Percentiles rank a stretch among this genome's conserved stretches.
Evolutionary conservation across 2,888 invertebrate genomes (phyloP).

Genomic region (Polymixis flavicincta): DNA sequence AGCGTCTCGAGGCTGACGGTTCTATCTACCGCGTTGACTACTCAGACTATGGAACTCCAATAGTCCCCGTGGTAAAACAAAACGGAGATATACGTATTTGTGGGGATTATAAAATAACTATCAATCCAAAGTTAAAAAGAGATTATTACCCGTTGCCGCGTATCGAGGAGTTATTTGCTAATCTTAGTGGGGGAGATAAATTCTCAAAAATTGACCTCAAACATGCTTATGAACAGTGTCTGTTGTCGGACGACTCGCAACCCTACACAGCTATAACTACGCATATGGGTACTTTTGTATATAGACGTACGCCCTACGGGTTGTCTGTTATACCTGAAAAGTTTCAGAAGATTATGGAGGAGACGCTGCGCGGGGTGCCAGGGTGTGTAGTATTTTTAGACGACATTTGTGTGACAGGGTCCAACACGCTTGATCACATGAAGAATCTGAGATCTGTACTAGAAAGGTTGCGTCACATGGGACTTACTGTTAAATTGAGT

Average conservation of each 20-base stretch:
- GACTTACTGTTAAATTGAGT: too few relatives aligned
- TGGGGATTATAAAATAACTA: too few relatives aligned
- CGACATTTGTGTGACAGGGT: conserved; percentile 8
- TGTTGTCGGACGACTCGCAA: background rate
- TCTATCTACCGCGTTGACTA: too few relatives aligned
- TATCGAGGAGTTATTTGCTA: conserved; percentile 1
- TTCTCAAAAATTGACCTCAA: background rate
- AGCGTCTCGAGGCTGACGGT: too few relatives aligned
- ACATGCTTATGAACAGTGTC: conserved; percentile 4
- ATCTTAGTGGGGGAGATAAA: background rate
- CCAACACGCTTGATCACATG: background rate
- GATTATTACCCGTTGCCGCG: background rate
- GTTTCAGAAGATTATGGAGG: background rate
- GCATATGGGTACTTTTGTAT: background rate
- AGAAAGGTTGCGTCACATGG: too few relatives aligned
- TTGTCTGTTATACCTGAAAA: too few relatives aligned
- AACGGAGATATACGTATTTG: too few relatives aligned
- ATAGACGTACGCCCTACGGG: background rate
- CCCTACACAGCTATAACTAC: background rate
- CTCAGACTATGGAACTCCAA: too few relatives aligned
- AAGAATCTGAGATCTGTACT: background rate
- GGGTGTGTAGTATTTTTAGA: background rate
- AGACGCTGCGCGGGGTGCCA: too few relatives aligned
- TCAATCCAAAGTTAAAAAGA: too few relatives aligned
- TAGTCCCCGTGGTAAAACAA: too few relatives aligned